A percentile compares a stretch with the other conserved stretches of the same genome.
Evolutionary conservation across 1,140 invertebrate genomes (phyloP).

Genomic region (Drosophila sp.): DNA sequence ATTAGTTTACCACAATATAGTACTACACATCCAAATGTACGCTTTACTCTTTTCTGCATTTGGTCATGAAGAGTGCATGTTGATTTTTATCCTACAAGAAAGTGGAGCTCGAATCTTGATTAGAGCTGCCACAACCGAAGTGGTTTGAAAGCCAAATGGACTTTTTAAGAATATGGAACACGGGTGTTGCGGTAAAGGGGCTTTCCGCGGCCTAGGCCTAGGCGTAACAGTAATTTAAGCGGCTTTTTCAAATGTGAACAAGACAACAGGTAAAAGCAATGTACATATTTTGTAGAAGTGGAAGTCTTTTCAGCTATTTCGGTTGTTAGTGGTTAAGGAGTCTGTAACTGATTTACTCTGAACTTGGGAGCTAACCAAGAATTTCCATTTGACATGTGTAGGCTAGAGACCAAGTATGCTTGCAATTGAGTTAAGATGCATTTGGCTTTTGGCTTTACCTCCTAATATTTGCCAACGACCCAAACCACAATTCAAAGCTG

Average conservation of each 20-base stretch:
- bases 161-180: not conserved
- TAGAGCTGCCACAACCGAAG: not conserved
- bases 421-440: not conserved
- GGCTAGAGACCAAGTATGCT: not conserved
- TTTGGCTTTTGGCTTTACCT: not conserved
- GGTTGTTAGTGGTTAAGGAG: not conserved
- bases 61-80: no score
- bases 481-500: conserved; percentile 10
- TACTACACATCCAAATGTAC: no score
- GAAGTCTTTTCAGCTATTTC: not conserved
- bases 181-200: not conserved
- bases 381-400: not conserved
- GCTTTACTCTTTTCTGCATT: no score
- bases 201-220: not conserved
- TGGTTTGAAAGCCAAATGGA: no score
- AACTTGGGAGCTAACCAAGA: not conserved
- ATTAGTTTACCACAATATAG: no score
- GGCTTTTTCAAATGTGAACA: not conserved
- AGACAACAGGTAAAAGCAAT: not conserved
- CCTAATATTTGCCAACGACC: conserved; percentile 5
- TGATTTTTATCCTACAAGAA: no score
- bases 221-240: not conserved
- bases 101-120: no score
- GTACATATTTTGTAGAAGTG: not conserved
- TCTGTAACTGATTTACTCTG: not conserved